A percentile compares a stretch with the other conserved stretches of the same genome.
Conservation (phyloP, 2,113 vertebrate species). For the Perccottus glenii region DNA sequence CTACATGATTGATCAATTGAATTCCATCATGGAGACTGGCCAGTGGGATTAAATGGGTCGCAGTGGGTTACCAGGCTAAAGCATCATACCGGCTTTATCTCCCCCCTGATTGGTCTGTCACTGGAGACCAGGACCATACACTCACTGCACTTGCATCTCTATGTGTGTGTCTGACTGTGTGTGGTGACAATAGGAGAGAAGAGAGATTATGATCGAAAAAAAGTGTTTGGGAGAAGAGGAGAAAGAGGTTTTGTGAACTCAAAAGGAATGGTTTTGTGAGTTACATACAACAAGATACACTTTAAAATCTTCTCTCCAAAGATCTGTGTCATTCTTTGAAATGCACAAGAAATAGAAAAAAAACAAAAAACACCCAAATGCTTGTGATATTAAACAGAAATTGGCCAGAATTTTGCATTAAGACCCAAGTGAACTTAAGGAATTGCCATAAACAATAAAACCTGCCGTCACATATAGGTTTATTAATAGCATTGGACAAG, state of each 20-base stretch:
- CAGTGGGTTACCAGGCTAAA: slow-evolving; percentile 98
- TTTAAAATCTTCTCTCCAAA: neutral
- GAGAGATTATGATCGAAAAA: slow-evolving; percentile 70
- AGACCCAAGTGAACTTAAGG: no score
- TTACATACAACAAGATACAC: slow-evolving; percentile 6
- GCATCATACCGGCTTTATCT: slow-evolving; percentile 98
- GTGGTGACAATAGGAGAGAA: slow-evolving; percentile 39
- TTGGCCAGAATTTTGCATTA: no score
- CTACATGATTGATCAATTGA: slow-evolving; percentile 99
- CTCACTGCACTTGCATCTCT: slow-evolving; percentile 48
- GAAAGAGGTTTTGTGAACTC: slow-evolving; percentile 65
- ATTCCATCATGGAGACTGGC: slow-evolving; percentile 99
- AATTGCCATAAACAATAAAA: no score
- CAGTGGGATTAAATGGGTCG: slow-evolving; percentile 99
- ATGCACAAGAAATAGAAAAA: slow-evolving; percentile 40
- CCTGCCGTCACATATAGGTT: no score
- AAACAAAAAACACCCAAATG: no score
- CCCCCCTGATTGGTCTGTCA: slow-evolving; percentile 97
- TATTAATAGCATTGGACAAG: no score
- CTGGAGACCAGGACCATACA: slow-evolving; percentile 93
- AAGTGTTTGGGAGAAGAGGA: slow-evolving; percentile 57
- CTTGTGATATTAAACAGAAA: no score
- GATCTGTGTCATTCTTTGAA: slow-evolving; percentile 33
- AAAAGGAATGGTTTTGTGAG: slow-evolving; percentile 45
- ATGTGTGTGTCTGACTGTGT: slow-evolving; percentile 39